These are phyloP conservation scores for Lathamus discolor DNA, from an alignment of 2,113 vertebrate genomes.

Conservation along the genomic window DNA sequence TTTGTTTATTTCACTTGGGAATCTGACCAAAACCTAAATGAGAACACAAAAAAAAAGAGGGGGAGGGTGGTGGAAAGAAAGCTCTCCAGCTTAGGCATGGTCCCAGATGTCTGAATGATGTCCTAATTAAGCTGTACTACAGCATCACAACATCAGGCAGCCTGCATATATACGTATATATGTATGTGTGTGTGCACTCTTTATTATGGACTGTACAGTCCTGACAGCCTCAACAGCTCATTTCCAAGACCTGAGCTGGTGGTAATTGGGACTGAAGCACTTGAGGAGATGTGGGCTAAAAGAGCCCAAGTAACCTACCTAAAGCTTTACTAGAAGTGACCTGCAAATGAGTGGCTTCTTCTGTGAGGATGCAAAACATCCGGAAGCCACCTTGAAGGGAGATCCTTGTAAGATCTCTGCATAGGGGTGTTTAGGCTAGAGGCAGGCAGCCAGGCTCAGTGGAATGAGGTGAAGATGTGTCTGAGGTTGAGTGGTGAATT, in stretches of 20 bases:
- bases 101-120: slow-evolving; percentile 49
- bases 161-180: not conserved
- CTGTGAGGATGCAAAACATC: not conserved
- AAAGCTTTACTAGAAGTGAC: not conserved
- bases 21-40: slow-evolving; percentile 42
- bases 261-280: not conserved
- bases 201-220: slow-evolving; percentile 10
- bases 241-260: not conserved
- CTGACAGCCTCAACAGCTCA: slow-evolving; percentile 6
- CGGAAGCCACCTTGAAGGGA: not conserved
- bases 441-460: not conserved
- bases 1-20: slow-evolving; percentile 59
- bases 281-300: not conserved
- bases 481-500: not conserved
- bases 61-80: not conserved
- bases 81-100: not conserved
- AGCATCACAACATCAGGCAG: not conserved
- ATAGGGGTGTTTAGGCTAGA: not conserved
- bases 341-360: not conserved
- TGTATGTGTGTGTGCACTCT: not conserved
- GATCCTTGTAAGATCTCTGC: not conserved
- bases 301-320: not conserved
- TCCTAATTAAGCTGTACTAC: slow-evolving; percentile 54
- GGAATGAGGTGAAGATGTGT: not conserved
- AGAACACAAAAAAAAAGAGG: not conserved